phyloP scores from a whole-genome alignment of 2,797 vertebrate genomes.

The Urophycis tenuis region DNA sequence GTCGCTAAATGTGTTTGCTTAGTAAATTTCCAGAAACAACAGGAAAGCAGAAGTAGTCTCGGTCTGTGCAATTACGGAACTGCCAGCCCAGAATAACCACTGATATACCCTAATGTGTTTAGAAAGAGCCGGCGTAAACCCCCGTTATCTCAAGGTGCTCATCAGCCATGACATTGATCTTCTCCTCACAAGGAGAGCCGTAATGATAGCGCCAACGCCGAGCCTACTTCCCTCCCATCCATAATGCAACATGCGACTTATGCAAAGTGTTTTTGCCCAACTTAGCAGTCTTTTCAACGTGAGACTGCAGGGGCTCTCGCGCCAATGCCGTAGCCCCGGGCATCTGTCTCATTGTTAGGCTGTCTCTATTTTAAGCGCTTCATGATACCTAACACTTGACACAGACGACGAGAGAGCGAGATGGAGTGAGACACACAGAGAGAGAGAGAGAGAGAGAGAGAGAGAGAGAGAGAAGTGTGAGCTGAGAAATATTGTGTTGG shows the following conservation, averaged over 20 bases:
- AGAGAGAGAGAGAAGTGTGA: not conserved
- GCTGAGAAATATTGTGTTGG: not conserved
- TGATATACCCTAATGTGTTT: not conserved
- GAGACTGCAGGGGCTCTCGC: not conserved
- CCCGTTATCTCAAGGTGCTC: not conserved
- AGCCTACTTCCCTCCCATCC: not conserved
- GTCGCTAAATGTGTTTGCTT: not conserved
- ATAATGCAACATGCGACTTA: not conserved
- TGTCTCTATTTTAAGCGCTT: not conserved
- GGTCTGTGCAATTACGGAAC: not conserved
- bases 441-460: not conserved
- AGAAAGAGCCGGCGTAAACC: not conserved
- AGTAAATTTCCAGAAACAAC: not conserved
- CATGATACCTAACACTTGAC: not conserved
- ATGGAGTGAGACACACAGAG: not conserved
- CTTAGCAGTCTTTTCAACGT: not conserved
- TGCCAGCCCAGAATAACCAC: not conserved
- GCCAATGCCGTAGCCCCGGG: not conserved
- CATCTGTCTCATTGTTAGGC: conserved; percentile 1
- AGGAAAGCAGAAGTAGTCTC: not conserved
- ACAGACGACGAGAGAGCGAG: not conserved
- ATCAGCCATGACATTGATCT: not conserved
- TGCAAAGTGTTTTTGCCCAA: not conserved
- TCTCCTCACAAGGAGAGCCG: not conserved
- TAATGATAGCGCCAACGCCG: not conserved